Base-by-base conservation (phyloP, 2,888 invertebrate genomes). In the Pediacus dermestoides region DNA sequence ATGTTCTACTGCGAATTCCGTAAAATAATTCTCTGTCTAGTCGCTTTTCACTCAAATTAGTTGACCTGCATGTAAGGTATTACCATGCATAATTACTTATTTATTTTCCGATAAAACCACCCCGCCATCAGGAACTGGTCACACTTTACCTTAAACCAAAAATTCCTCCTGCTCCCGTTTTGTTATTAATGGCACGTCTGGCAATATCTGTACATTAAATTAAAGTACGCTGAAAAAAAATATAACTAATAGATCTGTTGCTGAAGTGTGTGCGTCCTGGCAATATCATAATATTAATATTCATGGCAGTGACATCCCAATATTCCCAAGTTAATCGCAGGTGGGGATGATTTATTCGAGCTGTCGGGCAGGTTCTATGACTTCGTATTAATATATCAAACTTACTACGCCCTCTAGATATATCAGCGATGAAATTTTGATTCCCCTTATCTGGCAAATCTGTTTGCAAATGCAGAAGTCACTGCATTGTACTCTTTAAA, bases 291-390 rank as follows among this genome's bases (percentile, higher is more conserved):
- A 54, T 63, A 64, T 63, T 63, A 64, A 63, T 63, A 64, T 63
- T 63, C 64, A 60, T 59, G 60, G 57, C 60, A 56, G 53, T 61
- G 63, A 63, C 64, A 60, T 59, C 57, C 60, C 58, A 61, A 64
- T 62, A 61, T 59, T 61, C 59, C 53, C 45, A 53, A 61, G 64
- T 62, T 64, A 63, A 63, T 63, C 60, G 62, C 61, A 63, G 63
- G 62, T 64, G 60, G 57, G 55, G 55, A 57, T 61, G 60, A 64
- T 64, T 64, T 64, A 63, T 63, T 53, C 52, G 52, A 48, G 50
- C 56, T 60, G 61, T 58, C 58, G 55, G 55, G 50, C 48, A 44
- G 46, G 50, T 57, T 54, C 58, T 53, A 55, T 52, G 60, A 57
- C 56, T 60, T 45, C 49, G 52, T 53, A 59, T 60, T 63, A 63